Percentiles rank a stretch among this genome's conserved stretches.
phyloP scores from a whole-genome alignment of 2,888 invertebrate genomes.

The Nasonia oneida region DNA sequence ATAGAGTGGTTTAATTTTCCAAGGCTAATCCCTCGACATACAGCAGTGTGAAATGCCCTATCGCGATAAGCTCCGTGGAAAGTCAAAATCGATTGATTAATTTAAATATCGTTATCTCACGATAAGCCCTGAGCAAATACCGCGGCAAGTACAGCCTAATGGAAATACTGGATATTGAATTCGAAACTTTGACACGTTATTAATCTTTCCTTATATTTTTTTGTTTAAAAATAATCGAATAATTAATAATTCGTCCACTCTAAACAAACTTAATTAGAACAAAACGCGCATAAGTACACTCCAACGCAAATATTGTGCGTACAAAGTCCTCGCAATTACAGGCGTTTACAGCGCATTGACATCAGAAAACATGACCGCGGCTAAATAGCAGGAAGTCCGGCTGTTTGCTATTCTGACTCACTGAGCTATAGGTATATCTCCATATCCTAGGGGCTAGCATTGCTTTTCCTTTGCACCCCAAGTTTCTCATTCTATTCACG shows the following conservation, averaged over 20 bases:
- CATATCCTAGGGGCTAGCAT: conserved; percentile 8
- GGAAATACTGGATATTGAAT: neutral
- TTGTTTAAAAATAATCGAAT: neutral
- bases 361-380: neutral
- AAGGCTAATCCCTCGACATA: conserved; percentile 33
- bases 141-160: neutral
- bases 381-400: conserved; percentile 42
- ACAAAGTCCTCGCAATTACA: conserved; percentile 2
- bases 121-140: conserved; percentile 39
- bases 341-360: conserved; percentile 3
- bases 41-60: conserved; percentile 25
- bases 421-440: neutral
- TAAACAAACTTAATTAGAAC: neutral
- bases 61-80: conserved; percentile 32
- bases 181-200: conserved; percentile 4
- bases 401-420: conserved; percentile 53
- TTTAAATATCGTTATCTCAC: conserved; percentile 47
- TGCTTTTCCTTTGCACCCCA: neutral
- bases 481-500: neutral
- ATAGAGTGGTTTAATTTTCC: conserved; percentile 52
- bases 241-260: neutral
- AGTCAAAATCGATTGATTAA: conserved; percentile 56
- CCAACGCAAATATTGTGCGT: neutral
- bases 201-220: neutral
- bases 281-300: neutral